Base-by-base conservation (phyloP, 2,888 invertebrate species). In the Heliothis peltigera region DNA sequence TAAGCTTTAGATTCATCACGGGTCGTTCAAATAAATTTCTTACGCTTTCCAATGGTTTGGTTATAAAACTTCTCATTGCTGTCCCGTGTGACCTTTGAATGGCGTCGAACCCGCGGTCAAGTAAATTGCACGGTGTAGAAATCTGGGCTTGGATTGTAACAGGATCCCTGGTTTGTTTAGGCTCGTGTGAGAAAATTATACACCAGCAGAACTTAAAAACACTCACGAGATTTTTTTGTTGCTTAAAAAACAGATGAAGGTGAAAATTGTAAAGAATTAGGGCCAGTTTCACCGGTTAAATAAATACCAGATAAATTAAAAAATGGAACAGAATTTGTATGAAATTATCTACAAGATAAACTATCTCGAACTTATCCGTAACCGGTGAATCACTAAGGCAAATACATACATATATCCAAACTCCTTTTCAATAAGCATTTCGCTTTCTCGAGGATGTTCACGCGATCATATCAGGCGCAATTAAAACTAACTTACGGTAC, bases 81-180 rank as follows among this genome's bases (percentile, higher is more conserved):
- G 39, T 71, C 77, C 66, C 72, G 10, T 42, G 77, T 57, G 76
- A 66, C 76, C 77, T 56, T 59, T 54, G 44, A 10, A 60, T 65
- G 42, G 49, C 60, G 39, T 72, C 48, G 73, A 72, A 61, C 56
- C 43, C 54, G 49, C 63, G 44, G 59, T 73, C 42, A 48, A 71
- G 76, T 75, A 66, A 70, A 76, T 76, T 64, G 64, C 52, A 21
- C 10, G 51, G 32, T 47, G 53, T 58, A 48, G 46, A 70, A 54
- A 71, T 64, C 44, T 47, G 17, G n/a, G 18, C 52, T 59, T 52
- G 22, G 17, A 42, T 51, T 44, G 35, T 21, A 70, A 70, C 70
- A 10, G 42, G 47, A 62, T 52, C 21, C 46, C 42, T 47, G 18
- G 8, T 25, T 48, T 25, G 32, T 35, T 62, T 66, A 47, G 17